phyloP scores from a whole-genome alignment of 2,113 vertebrate genomes.

The Oryzias javanicus region DNA sequence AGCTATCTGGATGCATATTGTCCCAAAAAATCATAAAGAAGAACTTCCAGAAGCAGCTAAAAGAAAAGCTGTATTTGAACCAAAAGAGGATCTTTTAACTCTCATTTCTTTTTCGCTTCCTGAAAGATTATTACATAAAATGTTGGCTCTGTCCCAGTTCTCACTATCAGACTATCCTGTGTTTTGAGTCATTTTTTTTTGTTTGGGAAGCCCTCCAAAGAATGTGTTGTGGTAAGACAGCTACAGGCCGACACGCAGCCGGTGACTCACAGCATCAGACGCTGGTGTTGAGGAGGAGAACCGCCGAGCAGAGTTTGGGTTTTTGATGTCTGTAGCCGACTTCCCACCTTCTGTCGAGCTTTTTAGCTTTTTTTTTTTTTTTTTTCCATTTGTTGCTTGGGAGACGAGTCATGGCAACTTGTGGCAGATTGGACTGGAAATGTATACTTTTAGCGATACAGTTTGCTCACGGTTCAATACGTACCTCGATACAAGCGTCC shows the following conservation, averaged over 20 bases:
- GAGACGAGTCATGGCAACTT: neutral
- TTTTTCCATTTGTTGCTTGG: neutral
- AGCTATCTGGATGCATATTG: too few relatives aligned
- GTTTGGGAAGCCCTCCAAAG: slow-evolving; percentile 44
- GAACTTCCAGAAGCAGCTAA: too few relatives aligned
- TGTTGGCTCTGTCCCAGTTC: slow-evolving; percentile 17
- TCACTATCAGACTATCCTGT: slow-evolving; percentile 7
- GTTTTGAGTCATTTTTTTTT: slow-evolving; percentile 34
- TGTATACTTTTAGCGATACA: too few relatives aligned
- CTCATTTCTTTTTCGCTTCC: neutral
- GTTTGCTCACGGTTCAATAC: too few relatives aligned
- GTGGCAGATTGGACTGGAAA: too few relatives aligned
- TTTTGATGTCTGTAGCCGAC: slow-evolving; percentile 22
- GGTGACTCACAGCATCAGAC: slow-evolving; percentile 41
- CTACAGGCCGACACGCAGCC: slow-evolving; percentile 25
- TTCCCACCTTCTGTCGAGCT: neutral
- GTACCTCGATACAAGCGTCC: too few relatives aligned
- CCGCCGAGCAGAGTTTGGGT: slow-evolving; percentile 2
- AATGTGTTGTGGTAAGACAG: slow-evolving; percentile 22
- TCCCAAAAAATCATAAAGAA: too few relatives aligned
- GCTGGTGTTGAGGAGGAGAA: slow-evolving; percentile 31
- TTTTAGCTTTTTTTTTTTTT: neutral
- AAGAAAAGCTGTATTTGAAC: too few relatives aligned
- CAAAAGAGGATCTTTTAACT: too few relatives aligned
- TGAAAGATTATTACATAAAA: slow-evolving; percentile 7